Evolutionary conservation across 2,797 vertebrate genomes (phyloP).

Genomic region (Gorsachius magnificus): DNA sequence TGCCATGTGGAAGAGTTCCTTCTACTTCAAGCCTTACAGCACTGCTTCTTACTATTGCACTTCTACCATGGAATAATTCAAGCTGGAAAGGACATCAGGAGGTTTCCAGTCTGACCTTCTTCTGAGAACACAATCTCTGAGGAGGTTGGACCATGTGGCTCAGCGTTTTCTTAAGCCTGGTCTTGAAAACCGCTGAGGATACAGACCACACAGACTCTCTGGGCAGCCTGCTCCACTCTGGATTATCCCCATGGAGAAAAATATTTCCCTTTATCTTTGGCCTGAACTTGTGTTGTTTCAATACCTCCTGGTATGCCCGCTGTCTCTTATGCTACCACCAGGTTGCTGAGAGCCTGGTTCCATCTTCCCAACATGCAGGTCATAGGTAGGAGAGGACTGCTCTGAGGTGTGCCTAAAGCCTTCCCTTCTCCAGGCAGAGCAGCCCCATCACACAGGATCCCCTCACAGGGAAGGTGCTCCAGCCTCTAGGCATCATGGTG

Average conservation of each 20-base stretch:
- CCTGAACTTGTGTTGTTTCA: neutral
- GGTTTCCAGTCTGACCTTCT: neutral
- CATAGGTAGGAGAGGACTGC: neutral
- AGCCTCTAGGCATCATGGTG: neutral
- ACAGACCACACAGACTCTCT: neutral
- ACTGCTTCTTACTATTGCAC: neutral
- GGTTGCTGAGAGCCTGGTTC: neutral
- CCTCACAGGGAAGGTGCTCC: neutral
- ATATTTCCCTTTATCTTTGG: neutral
- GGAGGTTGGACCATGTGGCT: accelerated
- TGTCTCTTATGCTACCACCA: accelerated
- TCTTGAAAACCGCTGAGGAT: neutral
- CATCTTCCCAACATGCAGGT: neutral
- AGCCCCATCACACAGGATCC: too few species aligned
- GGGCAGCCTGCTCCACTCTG: neutral
- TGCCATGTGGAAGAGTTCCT: neutral
- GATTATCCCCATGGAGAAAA: neutral
- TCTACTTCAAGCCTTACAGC: neutral
- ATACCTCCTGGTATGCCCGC: too few species aligned
- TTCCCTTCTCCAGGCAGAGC: neutral
- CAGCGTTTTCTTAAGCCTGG: neutral
- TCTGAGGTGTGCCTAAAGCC: neutral
- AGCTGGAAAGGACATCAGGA: neutral
- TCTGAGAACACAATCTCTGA: neutral
- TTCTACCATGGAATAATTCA: neutral